Conservation (phyloP, 2,797 vertebrate species). For the Lithobates pipiens region DNA sequence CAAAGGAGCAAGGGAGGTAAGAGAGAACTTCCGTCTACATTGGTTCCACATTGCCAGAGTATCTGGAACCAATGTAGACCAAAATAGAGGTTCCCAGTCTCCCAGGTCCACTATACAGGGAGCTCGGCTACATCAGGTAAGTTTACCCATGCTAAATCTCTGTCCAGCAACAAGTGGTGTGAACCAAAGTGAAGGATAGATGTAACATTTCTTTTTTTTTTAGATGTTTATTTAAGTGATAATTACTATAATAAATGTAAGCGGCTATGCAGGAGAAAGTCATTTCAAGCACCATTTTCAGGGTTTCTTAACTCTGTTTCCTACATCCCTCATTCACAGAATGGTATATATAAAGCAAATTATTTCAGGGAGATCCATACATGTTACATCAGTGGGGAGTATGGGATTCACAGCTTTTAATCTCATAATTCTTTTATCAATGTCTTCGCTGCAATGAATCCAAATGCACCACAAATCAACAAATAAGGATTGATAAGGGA, state of each 20-base stretch:
- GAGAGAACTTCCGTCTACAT: too few relatives aligned
- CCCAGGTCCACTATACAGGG: too few relatives aligned
- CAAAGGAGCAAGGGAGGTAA: too few relatives aligned
- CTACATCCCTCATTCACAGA: background rate
- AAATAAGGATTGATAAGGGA: background rate
- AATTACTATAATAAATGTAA: background rate
- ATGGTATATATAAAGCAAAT: background rate
- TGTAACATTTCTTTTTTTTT: background rate
- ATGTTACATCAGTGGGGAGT: conserved; percentile 28
- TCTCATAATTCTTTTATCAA: conserved; percentile 31
- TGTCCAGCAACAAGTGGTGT: too few relatives aligned
- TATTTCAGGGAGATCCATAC: conserved; percentile 1
- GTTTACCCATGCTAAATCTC: too few relatives aligned
- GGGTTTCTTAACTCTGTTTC: background rate
- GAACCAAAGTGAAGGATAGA: too few relatives aligned
- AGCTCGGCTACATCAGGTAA: too few relatives aligned
- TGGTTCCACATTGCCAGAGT: too few relatives aligned
- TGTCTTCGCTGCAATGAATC: conserved; percentile 22
- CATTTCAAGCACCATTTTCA: background rate
- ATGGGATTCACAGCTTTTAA: conserved; percentile 17
- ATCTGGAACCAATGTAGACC: too few relatives aligned
- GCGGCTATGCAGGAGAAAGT: background rate
- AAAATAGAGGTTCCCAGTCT: too few relatives aligned
- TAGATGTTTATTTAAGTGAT: background rate
- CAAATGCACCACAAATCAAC: conserved; percentile 4